Evolutionary conservation across 2,113 vertebrate species (phyloP).

Genomic region (Dasyornis broadbenti): DNA sequence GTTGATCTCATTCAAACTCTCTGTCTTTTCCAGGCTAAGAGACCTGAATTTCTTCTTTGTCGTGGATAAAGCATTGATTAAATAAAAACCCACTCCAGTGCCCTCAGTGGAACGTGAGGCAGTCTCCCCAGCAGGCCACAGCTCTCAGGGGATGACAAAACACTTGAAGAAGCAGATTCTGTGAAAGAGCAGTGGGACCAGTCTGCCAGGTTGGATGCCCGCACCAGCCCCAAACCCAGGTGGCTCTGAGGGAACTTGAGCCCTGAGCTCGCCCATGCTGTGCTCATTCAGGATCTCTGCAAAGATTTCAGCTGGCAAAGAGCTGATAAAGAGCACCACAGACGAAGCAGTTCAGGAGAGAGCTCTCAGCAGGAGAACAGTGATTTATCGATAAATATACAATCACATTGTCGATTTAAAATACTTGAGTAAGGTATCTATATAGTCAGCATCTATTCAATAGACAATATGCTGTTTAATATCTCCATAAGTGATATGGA

Average conservation of each 20-base stretch:
- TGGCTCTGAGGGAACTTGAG: background rate
- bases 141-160: background rate
- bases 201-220: accelerated
- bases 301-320: background rate
- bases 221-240: background rate
- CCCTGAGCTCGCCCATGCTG: background rate
- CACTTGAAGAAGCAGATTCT: background rate
- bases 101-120: background rate
- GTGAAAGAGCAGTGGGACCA: background rate
- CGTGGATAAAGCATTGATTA: background rate
- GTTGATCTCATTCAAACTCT: background rate
- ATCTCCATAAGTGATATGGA: background rate
- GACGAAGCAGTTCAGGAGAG: background rate
- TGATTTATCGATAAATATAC: background rate
- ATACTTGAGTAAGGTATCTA: background rate
- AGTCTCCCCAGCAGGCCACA: background rate
- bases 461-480: background rate
- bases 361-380: background rate
- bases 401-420: background rate
- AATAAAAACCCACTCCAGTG: background rate
- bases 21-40: background rate
- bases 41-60: background rate
- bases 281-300: background rate
- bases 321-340: background rate
- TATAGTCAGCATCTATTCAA: background rate